Evolutionary conservation across 2,797 vertebrate genomes (phyloP), one percentile per base, ranked within the genome.

Genomic region (Choloepus didactylus): DNA sequence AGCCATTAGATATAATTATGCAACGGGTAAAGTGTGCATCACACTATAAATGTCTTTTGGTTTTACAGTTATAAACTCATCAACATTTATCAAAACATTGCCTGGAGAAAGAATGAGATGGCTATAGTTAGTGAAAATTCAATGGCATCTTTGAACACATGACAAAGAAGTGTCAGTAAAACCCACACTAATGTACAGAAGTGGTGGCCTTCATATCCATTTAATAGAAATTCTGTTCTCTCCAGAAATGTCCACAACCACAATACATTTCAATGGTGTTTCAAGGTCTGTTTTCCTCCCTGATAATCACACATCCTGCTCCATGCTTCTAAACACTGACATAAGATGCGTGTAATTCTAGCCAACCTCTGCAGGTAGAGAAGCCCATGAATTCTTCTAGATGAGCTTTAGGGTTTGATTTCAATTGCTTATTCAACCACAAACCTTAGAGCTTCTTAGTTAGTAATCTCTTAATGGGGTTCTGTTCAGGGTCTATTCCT

Each of bases 11-110:
- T 96, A 96, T 94, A 98, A 98, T 98, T 98, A 98, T 97, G 98
- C 98, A 95, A 97, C 41, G 98, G 97, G 98, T 97, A 98, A 98
- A 98, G 97, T 94, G 54, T 97, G 97, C 97, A 95, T 98, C 93
- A 95, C 95, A 94, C 97, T 97, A 98, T 97, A 98, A 98, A 98
- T 95, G 98, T 97, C 98, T 98, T 98, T 98, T 98, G 98, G 97
- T 97, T 98, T 98, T 98, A 98, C 98, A 98, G 98, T 98, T 98
- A 98, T 92, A 98, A 98, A 98, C 98, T 98, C 98, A 98, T 98
- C 98, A 98, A 95, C 98, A 97, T 98, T 98, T 98, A 98, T 98
- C 98, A 98, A 98, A 98, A 98, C 97, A 98, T 80, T 31, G 98
- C 98, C 98, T 97, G 72, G 0, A 98, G 98, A 98, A 96, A 97